These are phyloP conservation scores for Drosophila limbata DNA, from an alignment of 2,888 invertebrate species.

Conservation along the genomic window DNA sequence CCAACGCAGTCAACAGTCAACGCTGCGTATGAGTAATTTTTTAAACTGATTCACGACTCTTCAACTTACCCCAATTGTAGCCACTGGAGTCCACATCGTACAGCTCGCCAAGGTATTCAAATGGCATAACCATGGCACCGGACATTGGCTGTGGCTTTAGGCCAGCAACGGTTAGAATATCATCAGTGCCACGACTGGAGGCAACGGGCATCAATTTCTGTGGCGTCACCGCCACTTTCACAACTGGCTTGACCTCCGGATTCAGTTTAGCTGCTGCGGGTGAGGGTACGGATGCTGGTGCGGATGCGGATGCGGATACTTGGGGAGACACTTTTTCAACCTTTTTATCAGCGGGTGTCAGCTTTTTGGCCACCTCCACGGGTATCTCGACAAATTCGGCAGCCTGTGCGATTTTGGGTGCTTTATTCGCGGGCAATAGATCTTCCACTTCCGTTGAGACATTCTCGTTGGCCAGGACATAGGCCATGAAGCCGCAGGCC, in stretches of 20 bases:
- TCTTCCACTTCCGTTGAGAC: slow-evolving; percentile 73
- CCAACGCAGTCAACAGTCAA: slow-evolving; percentile 20
- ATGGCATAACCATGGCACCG: slow-evolving; percentile 75
- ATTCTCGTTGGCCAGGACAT: slow-evolving; percentile 78
- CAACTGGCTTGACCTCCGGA: slow-evolving; percentile 12
- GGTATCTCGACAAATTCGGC: slow-evolving; percentile 69
- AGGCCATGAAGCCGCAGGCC: slow-evolving; percentile 75
- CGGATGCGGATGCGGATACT: slow-evolving; percentile 22
- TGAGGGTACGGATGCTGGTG: slow-evolving; percentile 2
- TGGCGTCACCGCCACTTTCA: not conserved
- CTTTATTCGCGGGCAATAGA: slow-evolving; percentile 49
- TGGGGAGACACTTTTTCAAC: slow-evolving; percentile 22
- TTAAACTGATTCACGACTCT: slow-evolving; percentile 54
- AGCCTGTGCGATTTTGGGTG: slow-evolving; percentile 41
- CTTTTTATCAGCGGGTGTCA: slow-evolving; percentile 28
- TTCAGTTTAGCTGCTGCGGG: slow-evolving; percentile 5
- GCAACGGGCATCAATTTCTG: slow-evolving; percentile 48
- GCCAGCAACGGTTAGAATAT: slow-evolving; percentile 68
- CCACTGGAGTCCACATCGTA: slow-evolving; percentile 77
- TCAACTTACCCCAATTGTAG: slow-evolving; percentile 83
- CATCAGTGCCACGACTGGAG: slow-evolving; percentile 69
- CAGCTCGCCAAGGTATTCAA: slow-evolving; percentile 81
- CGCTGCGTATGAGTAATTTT: slow-evolving; percentile 71
- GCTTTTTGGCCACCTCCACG: slow-evolving; percentile 34
- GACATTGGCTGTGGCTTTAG: slow-evolving; percentile 69